phyloP scores from a whole-genome alignment of 2,888 invertebrate species.

The Melieria picta region DNA sequence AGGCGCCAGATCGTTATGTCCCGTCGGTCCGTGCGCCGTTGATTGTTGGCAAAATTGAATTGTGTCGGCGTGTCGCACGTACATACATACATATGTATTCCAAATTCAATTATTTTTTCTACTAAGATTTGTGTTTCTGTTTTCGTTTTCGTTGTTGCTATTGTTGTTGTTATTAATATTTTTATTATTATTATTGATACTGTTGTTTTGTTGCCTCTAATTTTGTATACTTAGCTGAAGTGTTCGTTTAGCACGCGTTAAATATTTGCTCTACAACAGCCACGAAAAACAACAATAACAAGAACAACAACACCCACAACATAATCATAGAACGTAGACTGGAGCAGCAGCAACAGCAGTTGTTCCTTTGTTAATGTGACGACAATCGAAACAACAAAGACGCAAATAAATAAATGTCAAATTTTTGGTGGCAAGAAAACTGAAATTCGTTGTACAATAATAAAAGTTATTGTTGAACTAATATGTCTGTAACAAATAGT shows the following conservation, averaged over 20 bases:
- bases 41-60: no score
- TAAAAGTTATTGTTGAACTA: not conserved
- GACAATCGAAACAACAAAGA: not conserved
- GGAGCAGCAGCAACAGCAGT: slow-evolving; percentile 2
- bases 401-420: slow-evolving; percentile 15
- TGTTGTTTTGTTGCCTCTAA: slow-evolving; percentile 6
- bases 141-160: slow-evolving; percentile 8
- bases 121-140: slow-evolving; percentile 1
- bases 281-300: not conserved
- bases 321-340: no score
- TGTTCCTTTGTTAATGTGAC: not conserved
- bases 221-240: slow-evolving; percentile 35
- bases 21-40: no score
- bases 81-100: slow-evolving; percentile 10
- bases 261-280: slow-evolving; percentile 26
- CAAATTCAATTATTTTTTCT: not conserved
- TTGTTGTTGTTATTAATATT: not conserved
- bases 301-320: not conserved
- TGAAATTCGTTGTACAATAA: not conserved
- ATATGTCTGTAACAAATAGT: not conserved
- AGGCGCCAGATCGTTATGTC: no score
- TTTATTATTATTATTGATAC: slow-evolving; percentile 13
- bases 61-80: not conserved
- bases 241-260: slow-evolving; percentile 29
- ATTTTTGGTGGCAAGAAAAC: not conserved